Base-by-base conservation (phyloP, 2,797 vertebrate species). In the Dromococcyx pavoninus region DNA sequence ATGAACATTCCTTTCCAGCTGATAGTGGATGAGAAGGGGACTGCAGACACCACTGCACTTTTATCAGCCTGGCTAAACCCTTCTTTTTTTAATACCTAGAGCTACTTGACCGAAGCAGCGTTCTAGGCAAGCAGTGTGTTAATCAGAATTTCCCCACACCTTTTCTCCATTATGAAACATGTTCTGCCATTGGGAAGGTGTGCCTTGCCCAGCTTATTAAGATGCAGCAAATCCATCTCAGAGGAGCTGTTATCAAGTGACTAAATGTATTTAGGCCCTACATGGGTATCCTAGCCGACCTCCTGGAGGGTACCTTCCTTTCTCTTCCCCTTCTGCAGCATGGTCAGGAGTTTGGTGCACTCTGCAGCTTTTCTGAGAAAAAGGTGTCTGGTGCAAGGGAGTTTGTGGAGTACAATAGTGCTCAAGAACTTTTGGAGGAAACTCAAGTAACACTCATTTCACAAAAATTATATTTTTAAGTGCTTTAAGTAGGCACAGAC, bases 321-420 rank as follows among this genome's bases (percentile, higher is more conserved):
- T 71, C 2, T 0, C 27, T 28, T 58, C 62, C 17, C n/a, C 8
- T 79, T 28, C 35, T 50, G 57, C 35, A 46, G 25, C 39, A 4
- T 0, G 1, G 8, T 10, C 32, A 13, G 23, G 28, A 73, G 23
- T 5, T 58, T 10, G 22, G 19, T 25, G 17, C 12, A 0, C n/a
- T 30, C 27, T 23, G 5, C 35, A 35, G 39, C 57, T 78, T 83
- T 56, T n/a, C 61, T 17, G 66, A 35, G 41, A 25, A 24, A 19
- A 18, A 28, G 21, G 3, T 51, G 35, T 51, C 43, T 19, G 4
- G 2, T 2, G 22, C 1, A 4, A 50, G 33, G 48, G 44, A n/a
- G 14, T 28, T 43, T 65, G 35, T 22, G 22, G 50, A 76, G 58
- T 28, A 53, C 37, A 56, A 13, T 13, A 25, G 17, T 13, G 28